A percentile compares a stretch with the other conserved stretches of the same genome.
Conservation (phyloP, 2,797 vertebrate genomes). For the Sebastes flavidus region DNA sequence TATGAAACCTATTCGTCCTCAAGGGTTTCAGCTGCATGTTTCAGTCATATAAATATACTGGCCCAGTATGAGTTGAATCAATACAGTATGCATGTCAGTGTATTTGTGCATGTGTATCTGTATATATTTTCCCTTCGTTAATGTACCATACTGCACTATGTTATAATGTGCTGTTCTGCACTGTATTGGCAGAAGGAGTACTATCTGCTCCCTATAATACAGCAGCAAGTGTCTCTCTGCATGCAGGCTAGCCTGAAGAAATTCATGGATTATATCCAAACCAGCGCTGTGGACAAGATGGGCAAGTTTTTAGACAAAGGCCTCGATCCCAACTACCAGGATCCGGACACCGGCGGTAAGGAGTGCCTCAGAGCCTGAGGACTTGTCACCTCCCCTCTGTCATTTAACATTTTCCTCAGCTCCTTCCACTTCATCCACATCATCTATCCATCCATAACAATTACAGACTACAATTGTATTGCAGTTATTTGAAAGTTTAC, state of each 20-base stretch:
- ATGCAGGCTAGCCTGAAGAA: conserved; percentile 91
- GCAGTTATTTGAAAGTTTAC: background rate
- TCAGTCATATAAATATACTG: background rate
- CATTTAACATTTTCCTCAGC: conserved; percentile 19
- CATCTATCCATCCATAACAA: background rate
- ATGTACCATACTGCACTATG: background rate
- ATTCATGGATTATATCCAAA: conserved; percentile 92
- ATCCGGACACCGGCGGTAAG: conserved; percentile 90
- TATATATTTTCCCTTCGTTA: background rate
- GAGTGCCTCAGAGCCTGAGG: background rate
- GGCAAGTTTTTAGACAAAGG: conserved; percentile 91
- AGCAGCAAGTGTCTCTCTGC: conserved; percentile 8
- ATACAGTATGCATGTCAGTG: background rate
- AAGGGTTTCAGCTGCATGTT: background rate
- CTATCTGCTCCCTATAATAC: background rate
- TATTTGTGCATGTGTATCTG: background rate
- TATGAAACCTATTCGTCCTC: conserved; percentile 44
- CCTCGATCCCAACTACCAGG: conserved; percentile 93
- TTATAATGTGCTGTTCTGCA: background rate
- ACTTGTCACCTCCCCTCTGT: background rate
- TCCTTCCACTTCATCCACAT: background rate
- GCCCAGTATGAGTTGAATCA: background rate
- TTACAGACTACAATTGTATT: background rate
- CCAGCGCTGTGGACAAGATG: conserved; percentile 90
- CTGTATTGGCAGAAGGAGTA: background rate